Percentiles rank a stretch among this genome's conserved stretches.
Conservation (phyloP, 1,140 invertebrate species). For the Spodoptera litura region DNA sequence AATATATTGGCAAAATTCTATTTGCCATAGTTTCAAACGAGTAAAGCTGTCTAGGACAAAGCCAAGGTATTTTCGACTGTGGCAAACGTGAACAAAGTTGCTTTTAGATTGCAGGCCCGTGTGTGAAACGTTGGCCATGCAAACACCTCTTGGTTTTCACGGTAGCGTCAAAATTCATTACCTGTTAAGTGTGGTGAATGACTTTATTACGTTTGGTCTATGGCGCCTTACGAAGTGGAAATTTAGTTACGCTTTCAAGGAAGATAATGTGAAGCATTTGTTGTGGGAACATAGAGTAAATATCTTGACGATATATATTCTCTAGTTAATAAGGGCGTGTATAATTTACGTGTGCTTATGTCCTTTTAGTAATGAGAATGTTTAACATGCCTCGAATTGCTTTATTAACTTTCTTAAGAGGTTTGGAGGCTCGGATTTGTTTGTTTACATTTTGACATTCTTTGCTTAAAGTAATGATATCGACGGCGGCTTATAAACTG, state of each 20-base stretch:
- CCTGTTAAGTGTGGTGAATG: slow-evolving; percentile 40
- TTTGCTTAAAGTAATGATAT: background rate
- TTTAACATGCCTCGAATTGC: slow-evolving; percentile 5
- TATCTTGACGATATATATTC: background rate
- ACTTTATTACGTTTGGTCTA: slow-evolving; percentile 44
- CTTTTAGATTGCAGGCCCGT: background rate
- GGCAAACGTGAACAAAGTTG: background rate
- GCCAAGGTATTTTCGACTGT: slow-evolving; percentile 6
- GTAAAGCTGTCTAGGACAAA: background rate
- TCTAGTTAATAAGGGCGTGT: slow-evolving; percentile 1
- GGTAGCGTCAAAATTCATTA: slow-evolving; percentile 46
- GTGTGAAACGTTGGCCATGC: slow-evolving; percentile 25
- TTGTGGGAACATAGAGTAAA: background rate
- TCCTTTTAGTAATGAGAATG: slow-evolving; percentile 13
- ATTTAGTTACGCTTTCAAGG: slow-evolving; percentile 32
- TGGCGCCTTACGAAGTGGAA: slow-evolving; percentile 25
- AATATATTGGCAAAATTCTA: slow-evolving; percentile 42
- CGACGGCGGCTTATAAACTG: no score
- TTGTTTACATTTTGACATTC: background rate
- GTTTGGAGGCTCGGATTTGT: background rate
- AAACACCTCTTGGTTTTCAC: slow-evolving; percentile 45
- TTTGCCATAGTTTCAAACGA: slow-evolving; percentile 27
- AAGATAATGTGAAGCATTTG: slow-evolving; percentile 33
- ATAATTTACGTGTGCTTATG: no score
- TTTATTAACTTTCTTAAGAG: background rate